Conservation (phyloP, 1,140 invertebrate species). For the Micrasema minimum region DNA sequence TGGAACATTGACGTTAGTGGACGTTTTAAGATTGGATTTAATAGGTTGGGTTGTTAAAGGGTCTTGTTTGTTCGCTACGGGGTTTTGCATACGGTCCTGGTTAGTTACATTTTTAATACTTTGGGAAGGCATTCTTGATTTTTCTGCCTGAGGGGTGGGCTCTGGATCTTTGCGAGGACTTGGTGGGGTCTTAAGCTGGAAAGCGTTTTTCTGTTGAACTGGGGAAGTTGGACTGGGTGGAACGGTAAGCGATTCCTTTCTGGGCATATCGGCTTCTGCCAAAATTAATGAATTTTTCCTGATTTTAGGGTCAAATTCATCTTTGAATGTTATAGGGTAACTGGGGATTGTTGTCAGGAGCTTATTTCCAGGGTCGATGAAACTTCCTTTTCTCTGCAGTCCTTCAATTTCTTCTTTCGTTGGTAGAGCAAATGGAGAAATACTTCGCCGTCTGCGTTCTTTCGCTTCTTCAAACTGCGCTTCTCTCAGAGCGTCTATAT, state of each 20-base stretch:
- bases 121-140: neutral
- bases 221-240: constrained; percentile 54
- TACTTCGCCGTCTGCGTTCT: constrained; percentile 64
- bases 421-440: constrained; percentile 65
- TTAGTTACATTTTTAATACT: constrained; percentile 39
- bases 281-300: constrained; percentile 48
- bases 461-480: constrained; percentile 60
- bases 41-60: constrained; percentile 40
- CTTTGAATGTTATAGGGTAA: constrained; percentile 61
- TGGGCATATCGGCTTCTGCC: constrained; percentile 50
- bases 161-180: constrained; percentile 56
- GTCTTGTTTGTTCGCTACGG: constrained; percentile 41
- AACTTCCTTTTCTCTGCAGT: constrained; percentile 64
- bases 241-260: constrained; percentile 57
- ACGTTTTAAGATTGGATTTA: constrained; percentile 44
- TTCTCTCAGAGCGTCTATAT: constrained; percentile 63
- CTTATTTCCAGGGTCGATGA: constrained; percentile 65
- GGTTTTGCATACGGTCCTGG: constrained; percentile 31
- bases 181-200: constrained; percentile 55
- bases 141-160: constrained; percentile 4
- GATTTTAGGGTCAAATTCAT: constrained; percentile 54
- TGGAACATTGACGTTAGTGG: constrained; percentile 44
- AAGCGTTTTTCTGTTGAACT: constrained; percentile 55
- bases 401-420: constrained; percentile 57
- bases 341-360: constrained; percentile 58